Evolutionary conservation across 2,113 vertebrate genomes (phyloP), one percentile per base, ranked within the genome.

Genomic region (Rhinopithecus roxellana): DNA sequence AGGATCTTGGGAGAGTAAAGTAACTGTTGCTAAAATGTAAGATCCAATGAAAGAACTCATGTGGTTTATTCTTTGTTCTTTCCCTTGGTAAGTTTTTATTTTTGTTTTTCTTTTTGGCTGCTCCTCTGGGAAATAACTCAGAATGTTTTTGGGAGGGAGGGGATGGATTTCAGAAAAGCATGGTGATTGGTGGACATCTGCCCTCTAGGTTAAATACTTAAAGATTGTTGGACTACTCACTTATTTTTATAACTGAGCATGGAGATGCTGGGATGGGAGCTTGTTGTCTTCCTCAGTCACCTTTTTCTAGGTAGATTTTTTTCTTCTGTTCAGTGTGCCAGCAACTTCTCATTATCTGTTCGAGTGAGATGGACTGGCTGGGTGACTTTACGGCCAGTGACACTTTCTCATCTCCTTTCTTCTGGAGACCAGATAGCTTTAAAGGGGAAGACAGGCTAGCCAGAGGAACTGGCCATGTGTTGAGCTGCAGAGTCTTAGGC

Each of bases 321-420:
- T 59, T 20, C 50, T 78, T 94, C 23, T 30, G 30, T 82, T 81
- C 9, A 18, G 38, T 88, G 22, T 92, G 38, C 35, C 43, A 2
- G 5, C 43, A 93, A 43, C 74, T 94, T 90, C 23, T 70, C n/a
- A 79, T 90, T 85, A 84, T 88, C 70, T 81, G 6, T 59, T 88
- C 61, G 59, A 86, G 61, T 93, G 95, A 87, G 52, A 32, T 90
- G 84, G 55, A 86, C 79, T 92, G 57, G 20, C 91, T 87, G 69
- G 40, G 52, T 92, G 75, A 74, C 59, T 79, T 79, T 55, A 38
- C 69, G 59, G 69, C 40, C 80, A 64, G 77, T 43, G 86, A 69
- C 78, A 78, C 38, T 89, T 94, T 92, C 48, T 94, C 77, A n/a
- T 93, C 40, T 61, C 69, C 38, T 94, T 95, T 96, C 77, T 93